phyloP scores from a whole-genome alignment of 2,888 invertebrate genomes.

The Gnatocerus cornutus region DNA sequence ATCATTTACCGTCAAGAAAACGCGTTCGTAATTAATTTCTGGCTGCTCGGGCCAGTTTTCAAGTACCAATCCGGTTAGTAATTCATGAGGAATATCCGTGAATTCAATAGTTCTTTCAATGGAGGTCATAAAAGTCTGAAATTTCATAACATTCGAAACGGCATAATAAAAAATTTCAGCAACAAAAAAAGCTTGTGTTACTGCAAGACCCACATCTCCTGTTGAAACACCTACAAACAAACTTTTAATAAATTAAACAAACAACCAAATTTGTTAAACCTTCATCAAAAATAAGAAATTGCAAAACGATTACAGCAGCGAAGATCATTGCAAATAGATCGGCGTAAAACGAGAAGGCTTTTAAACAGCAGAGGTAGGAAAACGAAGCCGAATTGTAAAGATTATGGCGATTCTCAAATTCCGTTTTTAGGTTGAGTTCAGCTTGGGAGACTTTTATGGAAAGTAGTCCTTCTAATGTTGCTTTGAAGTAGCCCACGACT shows the following conservation, averaged over 20 bases:
- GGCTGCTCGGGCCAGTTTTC: slow-evolving; percentile 82
- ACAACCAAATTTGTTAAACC: slow-evolving; percentile 7
- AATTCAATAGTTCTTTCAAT: slow-evolving; percentile 82
- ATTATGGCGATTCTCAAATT: slow-evolving; percentile 61
- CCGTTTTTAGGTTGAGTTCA: slow-evolving; percentile 54
- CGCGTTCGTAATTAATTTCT: slow-evolving; percentile 77
- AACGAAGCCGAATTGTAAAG: slow-evolving; percentile 55
- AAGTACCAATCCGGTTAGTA: slow-evolving; percentile 70
- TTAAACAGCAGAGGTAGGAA: slow-evolving; percentile 54
- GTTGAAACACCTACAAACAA: slow-evolving; percentile 13
- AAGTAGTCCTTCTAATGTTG: slow-evolving; percentile 61
- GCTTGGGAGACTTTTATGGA: slow-evolving; percentile 60
- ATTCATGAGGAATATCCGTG: slow-evolving; percentile 69
- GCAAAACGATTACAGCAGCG: slow-evolving; percentile 16
- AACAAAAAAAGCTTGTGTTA: slow-evolving; percentile 87
- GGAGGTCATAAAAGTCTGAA: slow-evolving; percentile 85
- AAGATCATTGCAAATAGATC: slow-evolving; percentile 26
- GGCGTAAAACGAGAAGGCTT: slow-evolving; percentile 62
- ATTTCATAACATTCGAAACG: slow-evolving; percentile 87
- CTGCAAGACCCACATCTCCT: slow-evolving; percentile 85
- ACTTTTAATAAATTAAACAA: too few species aligned
- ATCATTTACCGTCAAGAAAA: slow-evolving; percentile 62
- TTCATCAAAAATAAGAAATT: slow-evolving; percentile 33
- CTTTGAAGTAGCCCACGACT: slow-evolving; percentile 60
- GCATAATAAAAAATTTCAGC: slow-evolving; percentile 74